Base-by-base conservation (phyloP, 2,797 vertebrate species). In the Mus caroli region DNA sequence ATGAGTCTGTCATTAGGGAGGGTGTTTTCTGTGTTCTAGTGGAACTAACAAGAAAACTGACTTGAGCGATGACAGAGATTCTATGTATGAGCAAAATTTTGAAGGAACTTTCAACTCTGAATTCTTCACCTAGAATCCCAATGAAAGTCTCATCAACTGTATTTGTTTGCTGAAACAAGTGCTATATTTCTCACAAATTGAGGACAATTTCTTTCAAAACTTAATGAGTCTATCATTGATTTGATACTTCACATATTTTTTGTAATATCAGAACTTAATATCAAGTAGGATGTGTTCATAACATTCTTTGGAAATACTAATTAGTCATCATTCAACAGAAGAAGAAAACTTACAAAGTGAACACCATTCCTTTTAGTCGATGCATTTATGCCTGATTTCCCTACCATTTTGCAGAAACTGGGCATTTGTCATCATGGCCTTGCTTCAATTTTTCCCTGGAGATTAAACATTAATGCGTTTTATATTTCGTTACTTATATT, bases 241-340 rank as follows among this genome's bases (percentile, higher is more conserved):
- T 50, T 92, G 50, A 37, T 31, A 64, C 77, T 88, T 88, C 34
- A 88, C 12, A n/a, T 43, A 75, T 54, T 40, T 95, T 95, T 67
- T 80, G 46, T 62, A 89, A 71, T 4, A 56, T 88, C 10, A 77
- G 19, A 88, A 12, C 0, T 78, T 69, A 82, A 80, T 88, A 92
- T 69, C 17, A 88, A 80, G 54, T 15, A 31, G 2, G 60, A 9
- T 37, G 2, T 43, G 78, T 75, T 2, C 1, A 34, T n/a, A 46
- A 1, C 28, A 52, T 60, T 73, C 7, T 62, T 95, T 54, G 64
- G 31, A 22, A 62, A 76, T 37, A 37, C 9, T 88, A 67, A 83
- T 62, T 86, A 28, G 12, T 77, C 80, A 89, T 54, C 13, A 60
- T 56, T 79, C 28, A 94, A 31, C 34, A 80, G 7, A 92, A 82